Base-by-base conservation (phyloP, 2,797 vertebrate species). In the Bucorvus abyssinicus region DNA sequence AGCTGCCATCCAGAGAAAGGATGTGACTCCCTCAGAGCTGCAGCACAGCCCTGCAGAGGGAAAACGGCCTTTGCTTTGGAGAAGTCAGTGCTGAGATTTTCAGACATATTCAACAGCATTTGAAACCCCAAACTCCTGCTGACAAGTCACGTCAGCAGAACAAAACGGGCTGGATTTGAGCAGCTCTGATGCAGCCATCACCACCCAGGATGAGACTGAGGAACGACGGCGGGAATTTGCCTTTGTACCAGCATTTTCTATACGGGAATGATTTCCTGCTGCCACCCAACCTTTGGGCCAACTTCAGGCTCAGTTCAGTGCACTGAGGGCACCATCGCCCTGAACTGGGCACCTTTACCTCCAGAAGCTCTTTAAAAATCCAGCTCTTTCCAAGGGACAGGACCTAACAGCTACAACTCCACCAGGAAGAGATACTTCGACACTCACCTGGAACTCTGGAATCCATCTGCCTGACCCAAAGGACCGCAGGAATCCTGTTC, bases 191-290 rank as follows among this genome's bases (percentile, higher is more conserved):
- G n/a, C 11, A 55, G 17, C 11, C n/a, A 45, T 34, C 36, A n/a
- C 7, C 30, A 53, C 24, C 30, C 1, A 21, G 5, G 0, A 40
- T 3, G 7, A 69, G 32, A 68, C 29, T 24, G 36, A n/a, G 23
- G 17, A 74, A n/a, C 11, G 16, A 14, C 16, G n/a, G 21, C 0
- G 8, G 23, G 22, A 52, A 74, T 59, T 64, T 30, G 44, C 38
- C 60, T 73, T 20, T 34, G 2, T 19, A 47, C 14, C 29, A 60
- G 8, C 29, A 24, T 34, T 40, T 47, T 19, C 53, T 1, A 9
- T 3, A 55, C 21, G 8, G 44, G n/a, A 73, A 44, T 12, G 7
- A 40, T 29, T 44, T 73, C 42, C 53, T 40, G 14, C 44, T 23
- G 12, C 15, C 21, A 70, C 14, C 24, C 30, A 20, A 38, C 32